These are phyloP conservation scores for Argyra leucocephala DNA, from an alignment of 2,888 invertebrate species.

Conservation along the genomic window DNA sequence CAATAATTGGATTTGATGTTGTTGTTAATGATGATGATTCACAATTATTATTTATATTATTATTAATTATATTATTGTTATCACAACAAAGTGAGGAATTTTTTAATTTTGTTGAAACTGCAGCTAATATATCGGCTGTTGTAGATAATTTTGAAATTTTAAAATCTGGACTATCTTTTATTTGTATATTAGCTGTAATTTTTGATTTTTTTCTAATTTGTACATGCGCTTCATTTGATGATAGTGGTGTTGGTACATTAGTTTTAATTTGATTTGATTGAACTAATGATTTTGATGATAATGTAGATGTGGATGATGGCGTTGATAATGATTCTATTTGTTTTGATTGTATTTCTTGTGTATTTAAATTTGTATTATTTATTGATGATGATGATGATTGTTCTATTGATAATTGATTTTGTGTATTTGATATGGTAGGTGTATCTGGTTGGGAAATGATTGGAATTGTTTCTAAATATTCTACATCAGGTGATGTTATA, in stretches of 20 bases:
- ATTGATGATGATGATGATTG: too few species aligned
- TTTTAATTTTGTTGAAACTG: neutral
- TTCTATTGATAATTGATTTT: neutral
- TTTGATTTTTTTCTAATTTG: neutral
- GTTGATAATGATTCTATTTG: neutral
- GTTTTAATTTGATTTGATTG: neutral
- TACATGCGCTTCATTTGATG: neutral
- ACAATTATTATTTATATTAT: neutral
- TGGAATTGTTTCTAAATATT: neutral
- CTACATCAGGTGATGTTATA: neutral
- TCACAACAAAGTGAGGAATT: neutral
- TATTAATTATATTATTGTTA: neutral
- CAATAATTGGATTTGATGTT: neutral
- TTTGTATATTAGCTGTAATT: neutral
- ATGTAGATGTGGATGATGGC: neutral
- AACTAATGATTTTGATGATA: neutral
- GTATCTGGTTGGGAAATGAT: neutral
- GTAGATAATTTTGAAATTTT: neutral
- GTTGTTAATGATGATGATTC: neutral
- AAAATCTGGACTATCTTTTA: neutral
- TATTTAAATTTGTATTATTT: neutral
- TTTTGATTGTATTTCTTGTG: neutral
- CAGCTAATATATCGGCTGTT: neutral
- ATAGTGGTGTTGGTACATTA: neutral
- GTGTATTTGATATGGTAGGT: neutral